phyloP scores from a whole-genome alignment of 2,113 vertebrate genomes.

The Dasypus novemcinctus region DNA sequence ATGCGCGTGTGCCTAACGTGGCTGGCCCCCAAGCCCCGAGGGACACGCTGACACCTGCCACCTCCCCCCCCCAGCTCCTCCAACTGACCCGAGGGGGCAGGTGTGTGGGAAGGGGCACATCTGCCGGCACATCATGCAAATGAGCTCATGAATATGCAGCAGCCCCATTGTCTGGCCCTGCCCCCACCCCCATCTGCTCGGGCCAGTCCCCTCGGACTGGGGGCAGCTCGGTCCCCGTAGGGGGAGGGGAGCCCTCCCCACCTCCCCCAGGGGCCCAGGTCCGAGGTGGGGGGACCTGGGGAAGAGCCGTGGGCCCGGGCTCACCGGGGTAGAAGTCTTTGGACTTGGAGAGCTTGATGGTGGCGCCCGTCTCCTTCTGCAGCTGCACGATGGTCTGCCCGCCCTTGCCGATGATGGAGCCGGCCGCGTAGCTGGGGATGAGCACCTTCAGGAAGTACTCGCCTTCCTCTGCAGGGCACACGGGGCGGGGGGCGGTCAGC shows the following conservation, averaged over 20 bases:
- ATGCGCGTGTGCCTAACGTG: background rate
- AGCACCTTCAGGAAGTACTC: conserved; percentile 97
- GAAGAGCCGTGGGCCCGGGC: conserved; percentile 35
- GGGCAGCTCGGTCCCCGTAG: conserved; percentile 21
- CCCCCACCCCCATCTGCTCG: conserved; percentile 76
- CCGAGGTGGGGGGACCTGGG: background rate
- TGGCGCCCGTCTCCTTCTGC: conserved; percentile 95
- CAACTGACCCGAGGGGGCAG: conserved; percentile 71
- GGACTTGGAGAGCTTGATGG: conserved; percentile 97
- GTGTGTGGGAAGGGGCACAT: conserved; percentile 76
- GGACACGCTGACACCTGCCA: conserved; percentile 59
- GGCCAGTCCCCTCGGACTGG: conserved; percentile 50
- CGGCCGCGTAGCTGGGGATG: conserved; percentile 95
- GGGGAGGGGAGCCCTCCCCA: background rate
- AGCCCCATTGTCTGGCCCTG: conserved; percentile 70
- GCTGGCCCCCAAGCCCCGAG: background rate
- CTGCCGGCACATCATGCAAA: conserved; percentile 75
- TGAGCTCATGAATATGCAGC: conserved; percentile 76
- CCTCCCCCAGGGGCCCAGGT: background rate
- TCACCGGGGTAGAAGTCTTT: conserved; percentile 98
- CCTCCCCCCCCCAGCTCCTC: conserved; percentile 3
- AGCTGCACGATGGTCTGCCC: conserved; percentile 96
- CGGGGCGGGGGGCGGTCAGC: background rate
- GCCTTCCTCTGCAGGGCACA: conserved; percentile 89
- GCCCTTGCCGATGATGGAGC: conserved; percentile 96